These are phyloP conservation scores for Entomobrya multifasciata DNA, from an alignment of 2,888 invertebrate genomes.

Conservation along the genomic window DNA sequence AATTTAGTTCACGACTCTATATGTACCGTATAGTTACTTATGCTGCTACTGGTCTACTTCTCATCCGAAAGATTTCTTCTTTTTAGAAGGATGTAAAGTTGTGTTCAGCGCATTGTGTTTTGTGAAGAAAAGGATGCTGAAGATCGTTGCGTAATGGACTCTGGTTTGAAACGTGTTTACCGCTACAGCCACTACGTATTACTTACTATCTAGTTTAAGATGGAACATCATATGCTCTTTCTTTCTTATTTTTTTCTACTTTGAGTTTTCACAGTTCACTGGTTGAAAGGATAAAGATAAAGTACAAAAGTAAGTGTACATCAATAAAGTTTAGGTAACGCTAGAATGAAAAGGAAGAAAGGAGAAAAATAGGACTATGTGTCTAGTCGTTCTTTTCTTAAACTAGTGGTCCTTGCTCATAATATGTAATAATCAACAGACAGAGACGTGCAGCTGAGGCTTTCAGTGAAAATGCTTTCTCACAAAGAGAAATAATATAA, in stretches of 20 bases:
- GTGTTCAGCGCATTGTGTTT: not conserved
- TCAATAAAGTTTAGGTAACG: slow-evolving; percentile 24
- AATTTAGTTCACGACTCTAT: slow-evolving; percentile 9
- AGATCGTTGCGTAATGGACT: slow-evolving; percentile 56
- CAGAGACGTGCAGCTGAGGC: slow-evolving; percentile 16
- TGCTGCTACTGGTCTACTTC: not conserved
- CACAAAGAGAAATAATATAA: no score
- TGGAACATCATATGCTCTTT: not conserved
- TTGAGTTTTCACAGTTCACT: slow-evolving; percentile 40
- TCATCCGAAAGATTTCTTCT: not conserved
- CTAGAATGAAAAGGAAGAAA: slow-evolving; percentile 11
- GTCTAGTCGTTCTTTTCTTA: slow-evolving; percentile 13
- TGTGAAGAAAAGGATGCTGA: slow-evolving; percentile 12
- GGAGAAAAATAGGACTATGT: not conserved
- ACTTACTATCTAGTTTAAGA: not conserved
- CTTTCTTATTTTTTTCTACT: not conserved
- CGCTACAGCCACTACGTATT: no score
- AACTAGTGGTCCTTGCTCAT: not conserved
- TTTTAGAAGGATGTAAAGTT: no score
- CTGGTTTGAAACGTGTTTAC: slow-evolving; percentile 29
- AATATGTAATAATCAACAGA: slow-evolving; percentile 20
- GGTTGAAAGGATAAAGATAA: slow-evolving; percentile 55
- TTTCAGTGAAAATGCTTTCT: not conserved
- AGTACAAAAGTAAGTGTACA: slow-evolving; percentile 44
- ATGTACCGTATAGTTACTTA: not conserved